phyloP scores from a whole-genome alignment of 2,888 invertebrate genomes.

The Cosmia trapezina region DNA sequence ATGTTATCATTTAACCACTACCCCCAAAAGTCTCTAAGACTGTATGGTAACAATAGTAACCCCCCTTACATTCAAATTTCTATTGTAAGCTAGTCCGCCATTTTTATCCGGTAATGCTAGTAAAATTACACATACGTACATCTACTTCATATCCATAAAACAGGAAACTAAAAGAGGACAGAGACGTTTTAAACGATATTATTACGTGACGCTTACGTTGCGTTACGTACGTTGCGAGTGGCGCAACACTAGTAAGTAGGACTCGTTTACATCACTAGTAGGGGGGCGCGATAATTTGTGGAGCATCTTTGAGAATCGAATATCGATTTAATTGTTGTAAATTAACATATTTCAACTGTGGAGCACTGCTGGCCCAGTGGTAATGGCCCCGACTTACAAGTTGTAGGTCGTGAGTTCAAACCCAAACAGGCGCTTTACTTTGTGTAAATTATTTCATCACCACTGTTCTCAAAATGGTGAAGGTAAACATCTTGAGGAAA shows the following conservation, averaged over 20 bases:
- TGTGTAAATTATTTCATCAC: no score
- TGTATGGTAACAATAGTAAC: neutral
- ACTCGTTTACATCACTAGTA: constrained; percentile 57
- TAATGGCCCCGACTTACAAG: no score
- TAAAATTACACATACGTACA: constrained; percentile 12
- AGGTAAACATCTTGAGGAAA: no score
- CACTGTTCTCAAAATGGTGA: no score
- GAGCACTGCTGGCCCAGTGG: no score
- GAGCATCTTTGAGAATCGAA: constrained; percentile 7
- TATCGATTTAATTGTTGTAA: constrained; percentile 12
- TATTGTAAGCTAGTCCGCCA: neutral
- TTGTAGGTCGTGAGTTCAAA: no score
- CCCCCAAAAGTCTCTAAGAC: neutral
- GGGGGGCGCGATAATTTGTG: constrained; percentile 19
- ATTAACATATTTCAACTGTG: neutral
- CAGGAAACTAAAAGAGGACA: constrained; percentile 60
- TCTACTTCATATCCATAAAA: constrained; percentile 30
- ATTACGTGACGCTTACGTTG: constrained; percentile 64
- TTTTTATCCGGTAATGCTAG: constrained; percentile 15
- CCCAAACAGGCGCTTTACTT: no score
- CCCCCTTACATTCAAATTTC: neutral
- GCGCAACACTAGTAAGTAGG: constrained; percentile 58
- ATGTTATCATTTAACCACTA: no score
- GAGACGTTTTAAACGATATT: constrained; percentile 49
- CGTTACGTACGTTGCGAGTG: constrained; percentile 49